Conservation (phyloP, 1,140 invertebrate genomes). For the Platorchestia sp. region DNA sequence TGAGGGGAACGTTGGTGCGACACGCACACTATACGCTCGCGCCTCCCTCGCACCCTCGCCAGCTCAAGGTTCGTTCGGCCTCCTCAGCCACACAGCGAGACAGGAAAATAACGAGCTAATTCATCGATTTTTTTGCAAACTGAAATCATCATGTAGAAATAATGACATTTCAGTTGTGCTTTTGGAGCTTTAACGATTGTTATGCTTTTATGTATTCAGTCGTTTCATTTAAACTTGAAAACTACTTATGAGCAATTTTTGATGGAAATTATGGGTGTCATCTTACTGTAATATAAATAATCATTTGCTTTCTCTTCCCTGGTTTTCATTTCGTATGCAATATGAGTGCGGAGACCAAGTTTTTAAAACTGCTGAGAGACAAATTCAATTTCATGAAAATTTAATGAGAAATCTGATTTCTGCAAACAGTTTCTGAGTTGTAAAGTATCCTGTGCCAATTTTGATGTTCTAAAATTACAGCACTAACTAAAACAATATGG, state of each 20-base stretch:
- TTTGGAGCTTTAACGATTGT: neutral
- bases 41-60: neutral
- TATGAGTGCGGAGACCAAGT: neutral
- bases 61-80: neutral
- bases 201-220: neutral
- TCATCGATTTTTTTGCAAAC: neutral
- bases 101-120: neutral
- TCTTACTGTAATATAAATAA: neutral
- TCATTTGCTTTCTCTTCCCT: neutral
- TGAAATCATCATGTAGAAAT: neutral
- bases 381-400: too few relatives aligned
- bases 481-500: too few relatives aligned
- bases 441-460: too few relatives aligned
- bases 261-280: neutral
- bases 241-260: neutral
- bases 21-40: neutral
- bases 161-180: neutral
- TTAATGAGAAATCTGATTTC: too few relatives aligned
- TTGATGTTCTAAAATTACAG: too few relatives aligned
- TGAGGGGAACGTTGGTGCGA: neutral
- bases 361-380: neutral
- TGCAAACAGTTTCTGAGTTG: too few relatives aligned
- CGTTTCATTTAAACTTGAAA: neutral
- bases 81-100: too few relatives aligned
- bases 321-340: neutral